These are phyloP conservation scores for Drosophila merina DNA, from an alignment of 2,888 invertebrate species.

Conservation along the genomic window DNA sequence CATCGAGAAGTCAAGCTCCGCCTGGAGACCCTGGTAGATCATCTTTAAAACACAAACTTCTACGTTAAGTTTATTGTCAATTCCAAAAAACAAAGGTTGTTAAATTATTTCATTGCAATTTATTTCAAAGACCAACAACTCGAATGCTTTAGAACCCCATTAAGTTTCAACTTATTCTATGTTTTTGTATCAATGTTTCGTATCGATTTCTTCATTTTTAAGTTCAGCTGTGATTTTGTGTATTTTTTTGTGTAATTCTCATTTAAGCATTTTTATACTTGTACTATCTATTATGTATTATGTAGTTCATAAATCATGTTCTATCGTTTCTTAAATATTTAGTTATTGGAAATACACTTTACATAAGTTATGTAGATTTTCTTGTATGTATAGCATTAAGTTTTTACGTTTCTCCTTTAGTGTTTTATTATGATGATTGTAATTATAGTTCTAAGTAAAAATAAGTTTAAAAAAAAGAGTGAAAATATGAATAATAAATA, in stretches of 20 bases:
- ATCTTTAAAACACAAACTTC: not conserved
- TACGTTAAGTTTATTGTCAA: slow-evolving; percentile 62
- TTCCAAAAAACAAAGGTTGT: slow-evolving; percentile 22
- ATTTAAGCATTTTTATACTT: slow-evolving; percentile 44
- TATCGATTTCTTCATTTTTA: slow-evolving; percentile 63
- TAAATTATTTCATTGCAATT: slow-evolving; percentile 48
- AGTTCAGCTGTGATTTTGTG: slow-evolving; percentile 80
- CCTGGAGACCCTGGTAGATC: slow-evolving; percentile 86
- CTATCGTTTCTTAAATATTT: slow-evolving; percentile 31
- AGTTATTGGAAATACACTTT: slow-evolving; percentile 25
- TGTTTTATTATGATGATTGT: slow-evolving; percentile 14
- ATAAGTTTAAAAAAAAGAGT: slow-evolving; percentile 31
- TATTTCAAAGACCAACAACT: slow-evolving; percentile 37
- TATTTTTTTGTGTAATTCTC: slow-evolving; percentile 63
- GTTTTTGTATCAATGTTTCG: slow-evolving; percentile 31
- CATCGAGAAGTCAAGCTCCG: slow-evolving; percentile 83
- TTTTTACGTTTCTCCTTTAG: slow-evolving; percentile 56
- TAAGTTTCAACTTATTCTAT: slow-evolving; percentile 54
- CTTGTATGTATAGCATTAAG: slow-evolving; percentile 42
- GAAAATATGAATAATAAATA: slow-evolving; percentile 50
- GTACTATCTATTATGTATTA: slow-evolving; percentile 60
- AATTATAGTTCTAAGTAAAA: slow-evolving; percentile 6
- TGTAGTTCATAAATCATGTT: slow-evolving; percentile 57
- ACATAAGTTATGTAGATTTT: slow-evolving; percentile 70
- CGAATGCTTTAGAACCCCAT: slow-evolving; percentile 47